phyloP scores from a whole-genome alignment of 2,797 vertebrate species.

The Graptemys geographica region DNA sequence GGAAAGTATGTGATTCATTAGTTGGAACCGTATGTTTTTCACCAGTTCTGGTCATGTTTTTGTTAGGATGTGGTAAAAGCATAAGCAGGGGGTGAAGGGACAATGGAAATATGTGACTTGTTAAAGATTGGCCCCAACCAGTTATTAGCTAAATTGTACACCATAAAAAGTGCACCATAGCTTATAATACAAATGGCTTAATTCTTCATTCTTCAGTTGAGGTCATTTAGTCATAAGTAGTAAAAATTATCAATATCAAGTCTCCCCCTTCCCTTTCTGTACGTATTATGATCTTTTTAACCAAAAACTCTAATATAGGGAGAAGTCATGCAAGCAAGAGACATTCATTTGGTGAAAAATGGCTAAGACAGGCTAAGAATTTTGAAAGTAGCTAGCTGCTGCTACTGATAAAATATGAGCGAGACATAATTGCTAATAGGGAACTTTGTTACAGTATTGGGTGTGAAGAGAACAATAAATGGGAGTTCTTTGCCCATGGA shows the following conservation, averaged over 20 bases:
- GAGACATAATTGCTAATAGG: conserved; percentile 39
- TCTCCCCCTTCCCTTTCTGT: conserved; percentile 42
- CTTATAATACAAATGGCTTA: conserved; percentile 91
- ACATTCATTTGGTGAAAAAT: conserved; percentile 71
- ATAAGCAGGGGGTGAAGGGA: conserved; percentile 94
- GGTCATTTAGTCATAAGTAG: conserved; percentile 74
- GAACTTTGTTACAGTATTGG: conserved; percentile 17
- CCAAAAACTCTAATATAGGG: conserved; percentile 63
- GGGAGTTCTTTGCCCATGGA: conserved; percentile 24
- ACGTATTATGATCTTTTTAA: conserved; percentile 61
- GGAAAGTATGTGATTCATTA: conserved; percentile 99
- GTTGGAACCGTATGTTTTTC: conserved; percentile 96
- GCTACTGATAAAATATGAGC: conserved; percentile 70
- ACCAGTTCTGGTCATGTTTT: conserved; percentile 98
- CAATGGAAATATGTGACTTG: conserved; percentile 90
- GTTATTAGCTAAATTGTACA: conserved; percentile 82
- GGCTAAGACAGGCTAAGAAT: conserved; percentile 57
- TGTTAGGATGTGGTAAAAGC: conserved; percentile 99
- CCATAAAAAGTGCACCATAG: conserved; percentile 77
- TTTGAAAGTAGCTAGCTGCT: conserved; percentile 59
- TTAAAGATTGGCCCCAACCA: conserved; percentile 91
- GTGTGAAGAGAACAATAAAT: conserved; percentile 34
- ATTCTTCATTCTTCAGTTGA: conserved; percentile 79
- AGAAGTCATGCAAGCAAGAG: conserved; percentile 74
- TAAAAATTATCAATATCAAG: conserved; percentile 73